These are phyloP conservation scores for Meles meles DNA, from an alignment of 2,113 vertebrate species.

Conservation along the genomic window DNA sequence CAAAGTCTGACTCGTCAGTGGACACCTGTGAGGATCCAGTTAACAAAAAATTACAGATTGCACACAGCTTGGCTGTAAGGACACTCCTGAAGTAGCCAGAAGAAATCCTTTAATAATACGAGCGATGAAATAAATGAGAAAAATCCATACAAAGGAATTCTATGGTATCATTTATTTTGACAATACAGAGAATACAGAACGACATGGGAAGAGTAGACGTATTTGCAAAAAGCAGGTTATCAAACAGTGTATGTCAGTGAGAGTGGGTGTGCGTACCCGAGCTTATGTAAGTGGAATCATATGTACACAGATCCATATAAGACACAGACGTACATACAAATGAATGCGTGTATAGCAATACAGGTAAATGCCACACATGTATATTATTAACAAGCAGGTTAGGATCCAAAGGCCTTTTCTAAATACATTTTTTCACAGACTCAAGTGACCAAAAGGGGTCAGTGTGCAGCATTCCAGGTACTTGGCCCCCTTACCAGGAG, in stretches of 20 bases:
- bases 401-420: neutral
- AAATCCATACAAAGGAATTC: neutral
- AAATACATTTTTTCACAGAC: neutral
- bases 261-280: neutral
- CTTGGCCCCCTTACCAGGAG: neutral
- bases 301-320: neutral
- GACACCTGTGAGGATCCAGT: neutral
- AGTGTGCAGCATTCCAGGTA: neutral
- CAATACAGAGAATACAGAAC: neutral
- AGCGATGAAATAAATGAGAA: neutral
- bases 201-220: neutral
- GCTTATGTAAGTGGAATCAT: neutral
- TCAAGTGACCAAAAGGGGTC: neutral
- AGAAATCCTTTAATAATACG: neutral
- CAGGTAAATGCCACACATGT: accelerated
- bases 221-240: neutral
- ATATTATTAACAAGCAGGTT: neutral
- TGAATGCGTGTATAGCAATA: neutral
- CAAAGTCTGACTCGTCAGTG: neutral
- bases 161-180: neutral
- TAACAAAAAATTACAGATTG: neutral
- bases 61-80: neutral
- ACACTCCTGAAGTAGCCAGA: neutral
- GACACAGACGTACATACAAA: neutral
- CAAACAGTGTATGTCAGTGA: neutral